Evolutionary conservation across 2,888 invertebrate species (phyloP).

Genomic region (Stramonita haemastoma): DNA sequence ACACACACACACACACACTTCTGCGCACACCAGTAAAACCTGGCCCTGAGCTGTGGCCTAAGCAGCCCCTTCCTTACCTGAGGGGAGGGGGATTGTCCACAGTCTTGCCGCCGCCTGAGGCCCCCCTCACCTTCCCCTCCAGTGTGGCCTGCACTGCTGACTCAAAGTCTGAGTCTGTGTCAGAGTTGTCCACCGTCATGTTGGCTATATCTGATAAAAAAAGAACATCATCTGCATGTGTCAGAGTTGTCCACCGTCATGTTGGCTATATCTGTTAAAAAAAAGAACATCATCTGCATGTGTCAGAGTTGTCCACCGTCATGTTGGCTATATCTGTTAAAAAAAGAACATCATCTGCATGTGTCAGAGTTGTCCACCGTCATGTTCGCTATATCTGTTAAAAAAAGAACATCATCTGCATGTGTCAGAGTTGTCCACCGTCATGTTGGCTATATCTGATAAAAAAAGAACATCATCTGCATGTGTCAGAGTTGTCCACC

Average conservation of each 20-base stretch:
- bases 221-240: no score
- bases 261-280: not conserved
- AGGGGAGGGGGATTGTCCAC: not conserved
- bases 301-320: slow-evolving; percentile 55
- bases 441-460: slow-evolving; percentile 49
- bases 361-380: not conserved
- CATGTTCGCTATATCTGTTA: no score
- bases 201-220: slow-evolving; percentile 50
- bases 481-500: slow-evolving; percentile 58
- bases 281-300: slow-evolving; percentile 32
- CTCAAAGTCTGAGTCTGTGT: slow-evolving; percentile 68
- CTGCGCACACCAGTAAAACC: no score
- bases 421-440: slow-evolving; percentile 51
- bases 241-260: not conserved
- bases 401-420: not conserved
- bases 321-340: slow-evolving; percentile 51
- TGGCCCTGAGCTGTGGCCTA: no score
- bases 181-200: slow-evolving; percentile 54
- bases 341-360: no score
- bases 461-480: slow-evolving; percentile 41
- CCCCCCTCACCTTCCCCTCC: slow-evolving; percentile 69
- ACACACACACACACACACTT: not conserved
- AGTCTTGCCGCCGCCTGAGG: not conserved
- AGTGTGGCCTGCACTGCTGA: slow-evolving; percentile 56
- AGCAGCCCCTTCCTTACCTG: no score